Base-by-base conservation (phyloP, 2,888 invertebrate genomes). In the Lasioglossum pauxillum region DNA sequence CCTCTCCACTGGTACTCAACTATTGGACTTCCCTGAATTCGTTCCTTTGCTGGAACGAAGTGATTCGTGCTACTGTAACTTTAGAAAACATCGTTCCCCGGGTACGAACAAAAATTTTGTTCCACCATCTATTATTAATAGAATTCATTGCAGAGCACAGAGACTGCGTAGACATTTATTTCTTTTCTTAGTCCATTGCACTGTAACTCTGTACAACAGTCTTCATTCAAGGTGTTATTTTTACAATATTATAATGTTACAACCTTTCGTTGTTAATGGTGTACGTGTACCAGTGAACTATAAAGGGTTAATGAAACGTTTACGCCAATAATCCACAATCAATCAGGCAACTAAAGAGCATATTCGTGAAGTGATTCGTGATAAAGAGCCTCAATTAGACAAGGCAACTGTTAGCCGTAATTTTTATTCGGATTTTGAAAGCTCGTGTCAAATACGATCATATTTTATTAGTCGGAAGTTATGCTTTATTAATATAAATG, bases 211-310 rank as follows among this genome's bases (percentile, higher is more conserved):
- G 10, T 57, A n/a, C 12, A 57, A 31, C 64, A 64, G 19, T 31
- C 16, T 64, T 31, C 64, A 64, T 31, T 64, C 64, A 31, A 19
- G 64, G 19, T 64, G 19, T 78, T 78, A 57, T 79, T 80, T 41
- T 67, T 73, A 44, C 53, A 71, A 46, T 44, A 46, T 78, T 69
- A 69, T 31, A 64, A 64, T 67, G 57, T 86, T 87, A 64, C 19
- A 64, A 64, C 64, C 64, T 64, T 64, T 64, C 31, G 72, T 35
- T 72, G 38, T 44, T 27, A 64, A 31, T 31, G 64, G 64, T 31
- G 64, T 27, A 31, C 64, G 35, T 8, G 57, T 64, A 31, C 31
- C 64, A 64, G 31, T 64, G 64, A 72, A 72, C 72, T 72, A 72
- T 44, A 27, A 49, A 35, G 4, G 73, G 23, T 35, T 74, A 53